Evolutionary conservation across 35 echinoderm and acorn worm genomes (phyloP).

Genomic region (Ptychodera flava): DNA sequence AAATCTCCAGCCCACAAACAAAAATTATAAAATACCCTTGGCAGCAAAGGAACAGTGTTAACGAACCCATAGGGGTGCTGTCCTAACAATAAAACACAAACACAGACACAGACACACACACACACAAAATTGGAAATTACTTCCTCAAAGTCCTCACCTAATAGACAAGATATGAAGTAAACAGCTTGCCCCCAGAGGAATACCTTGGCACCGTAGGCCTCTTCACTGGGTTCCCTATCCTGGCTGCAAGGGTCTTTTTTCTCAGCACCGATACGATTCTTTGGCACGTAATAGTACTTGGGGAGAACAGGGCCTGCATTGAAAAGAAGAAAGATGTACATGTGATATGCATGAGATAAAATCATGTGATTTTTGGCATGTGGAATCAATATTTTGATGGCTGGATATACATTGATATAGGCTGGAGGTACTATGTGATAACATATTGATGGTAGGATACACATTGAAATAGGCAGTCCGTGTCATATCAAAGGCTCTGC

Average conservation of each 20-base stretch:
- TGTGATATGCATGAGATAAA: not conserved
- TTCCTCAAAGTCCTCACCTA: conserved; percentile 85
- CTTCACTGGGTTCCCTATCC: conserved; percentile 32
- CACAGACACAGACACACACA: too few relatives aligned
- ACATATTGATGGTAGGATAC: too few relatives aligned
- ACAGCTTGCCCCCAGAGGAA: conserved; percentile 95
- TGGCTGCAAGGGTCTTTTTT: conserved; percentile 48
- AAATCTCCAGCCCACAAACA: too few relatives aligned
- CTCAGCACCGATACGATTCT: conserved; percentile 49
- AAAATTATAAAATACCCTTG: too few relatives aligned
- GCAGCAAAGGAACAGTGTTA: too few relatives aligned
- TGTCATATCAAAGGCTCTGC: too few relatives aligned
- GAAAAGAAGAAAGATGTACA: not conserved
- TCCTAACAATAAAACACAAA: too few relatives aligned
- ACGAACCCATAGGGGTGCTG: too few relatives aligned
- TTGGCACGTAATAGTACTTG: conserved; percentile 79
- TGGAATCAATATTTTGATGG: not conserved
- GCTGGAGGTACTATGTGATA: too few relatives aligned
- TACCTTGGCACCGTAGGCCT: conserved; percentile 47
- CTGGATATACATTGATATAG: too few relatives aligned
- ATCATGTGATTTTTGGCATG: not conserved
- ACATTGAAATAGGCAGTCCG: too few relatives aligned
- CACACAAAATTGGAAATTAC: too few relatives aligned
- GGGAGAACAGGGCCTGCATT: conserved; percentile 55
- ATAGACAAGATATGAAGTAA: conserved; percentile 60